Evolutionary conservation across 2,113 vertebrate species (phyloP).

Genomic region (Epinephelus fuscoguttatus): DNA sequence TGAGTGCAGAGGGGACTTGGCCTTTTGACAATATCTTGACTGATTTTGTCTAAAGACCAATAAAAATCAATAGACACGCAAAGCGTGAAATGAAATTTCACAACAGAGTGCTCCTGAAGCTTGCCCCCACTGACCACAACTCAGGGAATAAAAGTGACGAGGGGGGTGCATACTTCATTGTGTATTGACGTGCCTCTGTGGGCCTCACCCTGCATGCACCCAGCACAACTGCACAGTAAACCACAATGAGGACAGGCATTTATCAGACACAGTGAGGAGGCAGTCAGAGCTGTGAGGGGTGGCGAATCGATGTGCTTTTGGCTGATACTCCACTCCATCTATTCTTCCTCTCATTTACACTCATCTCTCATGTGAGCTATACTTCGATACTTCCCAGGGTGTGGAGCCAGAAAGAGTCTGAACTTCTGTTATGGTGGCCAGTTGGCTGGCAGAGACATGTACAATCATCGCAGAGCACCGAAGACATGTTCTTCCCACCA

Average conservation of each 20-base stretch:
- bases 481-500: conserved; percentile 6
- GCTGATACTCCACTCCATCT: conserved; percentile 48
- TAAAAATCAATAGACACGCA: conserved; percentile 75
- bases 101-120: conserved; percentile 58
- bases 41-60: conserved; percentile 70
- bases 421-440: conserved; percentile 27
- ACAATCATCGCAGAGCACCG: conserved; percentile 11
- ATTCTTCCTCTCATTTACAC: conserved; percentile 56
- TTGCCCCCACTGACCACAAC: conserved; percentile 44
- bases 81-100: conserved; percentile 82
- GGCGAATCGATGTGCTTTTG: conserved; percentile 67
- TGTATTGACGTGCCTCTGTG: conserved; percentile 55
- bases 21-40: conserved; percentile 66
- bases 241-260: conserved; percentile 56
- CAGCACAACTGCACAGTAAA: conserved; percentile 51
- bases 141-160: conserved; percentile 34
- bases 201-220: conserved; percentile 54
- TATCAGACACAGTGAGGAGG: conserved; percentile 57
- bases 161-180: conserved; percentile 48
- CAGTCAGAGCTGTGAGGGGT: conserved; percentile 34
- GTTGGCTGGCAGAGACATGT: conserved; percentile 23
- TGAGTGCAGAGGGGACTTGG: conserved; percentile 37
- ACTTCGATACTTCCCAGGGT: conserved; percentile 16
- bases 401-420: conserved; percentile 36
- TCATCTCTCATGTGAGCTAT: conserved; percentile 58